Conservation (phyloP, 2,113 vertebrate genomes). For the Noturus placidus region DNA sequence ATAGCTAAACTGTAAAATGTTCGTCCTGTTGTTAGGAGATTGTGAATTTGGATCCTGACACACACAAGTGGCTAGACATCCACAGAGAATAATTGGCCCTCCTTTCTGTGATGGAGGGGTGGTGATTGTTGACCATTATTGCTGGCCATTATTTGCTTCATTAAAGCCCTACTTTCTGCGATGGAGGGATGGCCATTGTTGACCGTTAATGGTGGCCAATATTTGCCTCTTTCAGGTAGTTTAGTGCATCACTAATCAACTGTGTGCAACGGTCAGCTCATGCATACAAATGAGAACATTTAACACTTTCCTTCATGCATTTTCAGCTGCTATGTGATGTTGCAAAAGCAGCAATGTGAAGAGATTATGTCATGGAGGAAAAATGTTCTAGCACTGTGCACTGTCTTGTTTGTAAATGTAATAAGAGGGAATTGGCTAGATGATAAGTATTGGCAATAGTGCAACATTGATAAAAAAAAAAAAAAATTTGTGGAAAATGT, state of each 20-base stretch:
- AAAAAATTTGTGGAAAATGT: not conserved
- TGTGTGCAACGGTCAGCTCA: not conserved
- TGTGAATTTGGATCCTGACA: not conserved
- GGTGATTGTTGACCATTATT: not conserved
- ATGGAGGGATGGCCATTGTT: not conserved
- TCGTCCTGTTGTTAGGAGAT: not conserved
- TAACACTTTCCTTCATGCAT: slow-evolving; percentile 4
- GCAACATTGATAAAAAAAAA: not conserved
- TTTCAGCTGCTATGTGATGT: not conserved
- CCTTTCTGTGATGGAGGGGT: not conserved
- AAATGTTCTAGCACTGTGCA: not conserved
- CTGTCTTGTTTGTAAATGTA: not conserved
- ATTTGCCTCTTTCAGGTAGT: not conserved
- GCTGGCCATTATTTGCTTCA: not conserved
- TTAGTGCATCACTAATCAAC: not conserved
- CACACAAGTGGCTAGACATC: not conserved
- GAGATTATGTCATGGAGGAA: not conserved
- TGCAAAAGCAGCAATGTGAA: not conserved
- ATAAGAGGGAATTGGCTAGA: not conserved
- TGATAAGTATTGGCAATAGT: not conserved
- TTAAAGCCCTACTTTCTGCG: not conserved
- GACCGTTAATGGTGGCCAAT: not conserved
- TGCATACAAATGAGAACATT: not conserved
- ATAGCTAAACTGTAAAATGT: not conserved
- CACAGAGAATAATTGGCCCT: not conserved